A percentile compares a stretch with the other conserved stretches of the same genome.
Evolutionary conservation across 2,113 vertebrate genomes (phyloP).

Genomic region (Pelvicachromis taeniatus): DNA sequence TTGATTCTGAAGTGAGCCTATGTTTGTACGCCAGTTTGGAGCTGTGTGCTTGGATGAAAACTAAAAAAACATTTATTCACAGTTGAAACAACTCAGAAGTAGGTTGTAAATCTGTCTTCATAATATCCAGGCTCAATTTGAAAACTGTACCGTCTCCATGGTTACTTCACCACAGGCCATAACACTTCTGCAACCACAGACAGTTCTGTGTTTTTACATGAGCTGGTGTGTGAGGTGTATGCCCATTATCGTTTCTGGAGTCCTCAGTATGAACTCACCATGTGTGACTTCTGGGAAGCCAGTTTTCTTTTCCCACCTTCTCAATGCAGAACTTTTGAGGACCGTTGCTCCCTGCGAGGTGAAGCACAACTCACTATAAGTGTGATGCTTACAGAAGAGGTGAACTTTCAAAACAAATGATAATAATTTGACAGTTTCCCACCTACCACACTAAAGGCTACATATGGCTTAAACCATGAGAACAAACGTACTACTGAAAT

Average conservation of each 20-base stretch:
- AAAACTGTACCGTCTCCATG: background rate
- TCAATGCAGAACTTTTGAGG: conserved; percentile 98
- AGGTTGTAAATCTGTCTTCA: background rate
- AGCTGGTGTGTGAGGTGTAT: background rate
- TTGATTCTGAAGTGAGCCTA: background rate
- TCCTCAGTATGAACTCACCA: conserved; percentile 77
- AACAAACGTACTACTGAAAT: background rate
- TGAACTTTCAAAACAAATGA: background rate
- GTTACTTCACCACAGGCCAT: background rate
- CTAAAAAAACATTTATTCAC: background rate
- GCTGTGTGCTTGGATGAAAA: background rate
- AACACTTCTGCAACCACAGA: background rate
- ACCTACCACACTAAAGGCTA: background rate
- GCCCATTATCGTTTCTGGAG: background rate
- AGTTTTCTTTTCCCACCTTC: conserved; percentile 98
- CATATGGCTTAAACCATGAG: background rate
- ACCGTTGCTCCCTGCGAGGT: conserved; percentile 87
- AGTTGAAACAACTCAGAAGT: background rate
- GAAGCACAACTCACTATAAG: background rate
- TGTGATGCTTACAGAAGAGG: background rate
- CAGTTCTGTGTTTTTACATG: background rate
- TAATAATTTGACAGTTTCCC: background rate
- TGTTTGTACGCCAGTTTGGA: background rate
- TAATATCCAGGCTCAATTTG: background rate
- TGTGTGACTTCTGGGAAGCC: conserved; percentile 97